Evolutionary conservation across 2,113 vertebrate genomes (phyloP).

Genomic region (Prochilodus magdalenae): DNA sequence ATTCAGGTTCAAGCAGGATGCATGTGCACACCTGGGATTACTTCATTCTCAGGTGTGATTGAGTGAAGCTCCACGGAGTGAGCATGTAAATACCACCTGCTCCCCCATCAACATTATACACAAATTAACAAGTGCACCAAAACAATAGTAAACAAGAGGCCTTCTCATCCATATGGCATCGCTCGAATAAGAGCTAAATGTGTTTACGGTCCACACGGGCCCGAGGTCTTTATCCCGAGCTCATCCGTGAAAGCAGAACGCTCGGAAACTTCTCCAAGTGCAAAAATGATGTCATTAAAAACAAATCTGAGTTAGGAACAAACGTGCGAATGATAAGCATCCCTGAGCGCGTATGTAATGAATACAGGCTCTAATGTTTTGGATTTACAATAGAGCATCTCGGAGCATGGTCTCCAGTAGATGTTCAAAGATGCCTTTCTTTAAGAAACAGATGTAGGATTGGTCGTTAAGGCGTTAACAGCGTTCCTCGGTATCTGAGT

Average conservation of each 20-base stretch:
- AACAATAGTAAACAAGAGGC: not conserved
- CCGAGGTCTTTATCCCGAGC: no score
- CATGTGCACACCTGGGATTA: conserved; percentile 10
- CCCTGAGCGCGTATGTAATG: not conserved
- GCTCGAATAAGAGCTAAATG: not conserved
- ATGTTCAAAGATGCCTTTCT: not conserved
- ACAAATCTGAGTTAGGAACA: no score
- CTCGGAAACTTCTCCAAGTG: not conserved
- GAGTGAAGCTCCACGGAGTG: not conserved
- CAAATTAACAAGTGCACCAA: not conserved
- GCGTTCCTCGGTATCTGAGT: not conserved
- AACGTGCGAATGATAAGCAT: no score
- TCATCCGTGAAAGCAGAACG: no score
- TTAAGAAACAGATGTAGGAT: not conserved
- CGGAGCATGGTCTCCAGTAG: not conserved
- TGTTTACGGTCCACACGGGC: no score
- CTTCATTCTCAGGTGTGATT: not conserved
- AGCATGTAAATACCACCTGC: not conserved
- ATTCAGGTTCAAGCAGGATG: not conserved
- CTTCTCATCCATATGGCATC: not conserved
- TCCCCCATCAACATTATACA: not conserved
- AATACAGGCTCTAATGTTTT: not conserved
- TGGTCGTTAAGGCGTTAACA: not conserved
- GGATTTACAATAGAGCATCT: not conserved
- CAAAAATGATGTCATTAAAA: not conserved